phyloP scores from a whole-genome alignment of 2,888 invertebrate genomes.

The Papilio demoleus region DNA sequence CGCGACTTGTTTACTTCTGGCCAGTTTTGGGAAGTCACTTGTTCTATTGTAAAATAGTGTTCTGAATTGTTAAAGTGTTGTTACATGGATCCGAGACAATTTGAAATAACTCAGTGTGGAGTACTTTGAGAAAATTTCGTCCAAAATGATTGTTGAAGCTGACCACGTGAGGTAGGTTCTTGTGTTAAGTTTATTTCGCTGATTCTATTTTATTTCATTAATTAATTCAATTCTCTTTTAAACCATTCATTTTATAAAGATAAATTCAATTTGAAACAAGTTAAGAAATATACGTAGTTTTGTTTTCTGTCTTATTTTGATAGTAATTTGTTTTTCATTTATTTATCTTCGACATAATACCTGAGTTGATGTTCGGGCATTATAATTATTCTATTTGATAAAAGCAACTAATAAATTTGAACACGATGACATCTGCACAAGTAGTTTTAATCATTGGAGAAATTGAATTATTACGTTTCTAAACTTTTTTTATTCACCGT shows the following conservation, averaged over 20 bases:
- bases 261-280: constrained; percentile 6
- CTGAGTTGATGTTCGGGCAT: not conserved
- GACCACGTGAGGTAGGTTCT: constrained; percentile 80
- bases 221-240: constrained; percentile 41
- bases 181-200: constrained; percentile 67
- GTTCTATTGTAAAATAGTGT: constrained; percentile 66
- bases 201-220: constrained; percentile 55
- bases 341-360: not conserved
- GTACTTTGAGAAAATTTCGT: constrained; percentile 75
- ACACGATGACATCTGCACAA: not conserved
- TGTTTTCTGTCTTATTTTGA: constrained; percentile 1
- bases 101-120: constrained; percentile 63
- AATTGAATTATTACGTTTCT: not conserved
- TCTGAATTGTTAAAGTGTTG: constrained; percentile 65
- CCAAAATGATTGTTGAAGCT: constrained; percentile 81
- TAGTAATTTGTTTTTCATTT: not conserved
- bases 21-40: constrained; percentile 68
- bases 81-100: constrained; percentile 74
- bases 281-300: not conserved
- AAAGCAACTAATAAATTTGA: not conserved
- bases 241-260: constrained; percentile 7
- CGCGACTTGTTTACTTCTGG: constrained; percentile 79
- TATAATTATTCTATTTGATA: constrained; percentile 11
- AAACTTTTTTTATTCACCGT: too few relatives aligned
- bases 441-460: not conserved